Conservation (phyloP, 2,888 invertebrate genomes). For the Agonopterix alstromeriana region DNA sequence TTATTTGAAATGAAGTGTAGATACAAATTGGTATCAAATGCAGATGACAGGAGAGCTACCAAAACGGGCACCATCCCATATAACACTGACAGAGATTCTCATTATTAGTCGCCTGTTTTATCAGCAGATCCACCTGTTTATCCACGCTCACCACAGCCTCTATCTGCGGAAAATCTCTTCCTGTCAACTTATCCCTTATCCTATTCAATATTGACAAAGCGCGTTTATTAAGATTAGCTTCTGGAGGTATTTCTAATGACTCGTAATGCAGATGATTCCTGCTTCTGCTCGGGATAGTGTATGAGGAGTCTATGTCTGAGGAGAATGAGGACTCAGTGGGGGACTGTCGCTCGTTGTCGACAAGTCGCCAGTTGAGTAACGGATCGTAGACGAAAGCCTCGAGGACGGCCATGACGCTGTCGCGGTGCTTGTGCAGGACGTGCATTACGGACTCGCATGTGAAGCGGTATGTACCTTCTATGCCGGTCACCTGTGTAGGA, state of each 20-base stretch:
- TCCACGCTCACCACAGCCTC: conserved; percentile 88
- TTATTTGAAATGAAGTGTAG: too few species aligned
- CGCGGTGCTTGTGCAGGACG: conserved; percentile 93
- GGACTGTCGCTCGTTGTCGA: conserved; percentile 57
- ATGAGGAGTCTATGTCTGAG: conserved; percentile 56
- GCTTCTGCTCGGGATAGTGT: conserved; percentile 55
- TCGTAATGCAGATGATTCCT: conserved; percentile 56
- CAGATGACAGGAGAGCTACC: conserved; percentile 54
- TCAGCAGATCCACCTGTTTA: conserved; percentile 94
- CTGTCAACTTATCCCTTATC: conserved; percentile 95
- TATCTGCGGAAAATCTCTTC: conserved; percentile 88
- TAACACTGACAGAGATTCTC: conserved; percentile 99
- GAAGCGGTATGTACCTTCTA: conserved; percentile 96
- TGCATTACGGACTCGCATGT: conserved; percentile 98
- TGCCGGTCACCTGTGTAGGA: conserved; percentile 86
- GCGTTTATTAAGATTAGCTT: conserved; percentile 91
- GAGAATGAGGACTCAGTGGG: conserved; percentile 60
- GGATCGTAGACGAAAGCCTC: conserved; percentile 99
- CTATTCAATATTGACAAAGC: conserved; percentile 93
- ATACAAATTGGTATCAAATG: too few species aligned
- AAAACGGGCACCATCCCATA: conserved; percentile 96
- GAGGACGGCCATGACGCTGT: conserved; percentile 98
- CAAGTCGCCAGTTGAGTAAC: conserved; percentile 95
- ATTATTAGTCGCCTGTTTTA: conserved; percentile 97
- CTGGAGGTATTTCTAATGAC: conserved; percentile 77